Base-by-base conservation (phyloP, 2,888 invertebrate species). In the Cerastoderma edule region DNA sequence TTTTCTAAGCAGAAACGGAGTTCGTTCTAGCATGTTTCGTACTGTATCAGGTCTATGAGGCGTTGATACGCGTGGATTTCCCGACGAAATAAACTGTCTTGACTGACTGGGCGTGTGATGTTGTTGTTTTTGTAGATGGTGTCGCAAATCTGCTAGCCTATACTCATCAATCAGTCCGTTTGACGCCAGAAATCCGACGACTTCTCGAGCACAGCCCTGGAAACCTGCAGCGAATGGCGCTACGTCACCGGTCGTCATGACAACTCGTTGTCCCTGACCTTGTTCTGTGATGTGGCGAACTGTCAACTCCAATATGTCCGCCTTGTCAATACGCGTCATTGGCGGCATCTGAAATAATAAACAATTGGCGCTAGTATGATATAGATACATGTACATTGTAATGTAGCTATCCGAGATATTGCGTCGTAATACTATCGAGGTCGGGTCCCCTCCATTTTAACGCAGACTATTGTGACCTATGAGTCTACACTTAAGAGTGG, bases 271-370 rank as follows among this genome's bases (percentile, higher is more conserved):
- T 56, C 32, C 30, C 28, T 56, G 30, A 32, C 56, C 30, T 56
- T 32, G 19, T 32, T 56, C 32, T 28, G 56, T 56, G 27, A 56
- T 28, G 32, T 56, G 56, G 19, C 32, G 27, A 13, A 56, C 56
- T 3, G 56, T 56, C n/a, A 56, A 32, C 32, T 56, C 56, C 19
- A 56, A 27, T 32, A 56, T 56, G 32, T 56, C 56, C 5, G 56
- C 32, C n/a, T 56, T 56, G 56, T 56, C 56, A 5, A 56, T 32
- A 30, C 56, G 56, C 10, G 56, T 56, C 56, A 56, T 56, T n/a
- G 56, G 56, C 6, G 56, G 30, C 2, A 56, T 32, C 56, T 56
- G 32, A 19, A 30, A 32, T 24, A 6, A 10, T 50, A 6, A 16
- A n/a, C 6, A 13, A n/a, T 50, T n/a, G n/a, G n/a, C n/a, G n/a